These are phyloP conservation scores for Rambutsinella grinnellia DNA, from an alignment of 2,888 invertebrate genomes.

Conservation along the genomic window DNA sequence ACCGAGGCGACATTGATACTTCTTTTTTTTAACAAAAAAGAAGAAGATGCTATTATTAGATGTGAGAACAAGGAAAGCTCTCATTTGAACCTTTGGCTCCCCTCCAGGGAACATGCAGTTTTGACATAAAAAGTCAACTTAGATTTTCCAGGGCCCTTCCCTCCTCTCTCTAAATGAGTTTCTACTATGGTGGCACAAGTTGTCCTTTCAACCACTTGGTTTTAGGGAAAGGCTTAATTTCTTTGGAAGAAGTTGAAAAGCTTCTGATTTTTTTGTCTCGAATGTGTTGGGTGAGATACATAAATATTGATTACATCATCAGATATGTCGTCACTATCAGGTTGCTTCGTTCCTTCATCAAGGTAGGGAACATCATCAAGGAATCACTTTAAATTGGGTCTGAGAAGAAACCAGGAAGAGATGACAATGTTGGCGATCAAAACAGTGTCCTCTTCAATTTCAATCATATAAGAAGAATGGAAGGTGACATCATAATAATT, in stretches of 20 bases:
- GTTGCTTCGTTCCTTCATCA: constrained; percentile 23
- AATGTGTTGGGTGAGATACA: constrained; percentile 22
- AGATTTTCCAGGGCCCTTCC: constrained; percentile 7
- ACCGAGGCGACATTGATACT: constrained; percentile 25
- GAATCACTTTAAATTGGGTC: constrained; percentile 29
- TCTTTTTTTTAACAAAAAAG: too few species aligned
- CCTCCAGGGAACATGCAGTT: too few species aligned
- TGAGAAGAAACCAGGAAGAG: too few species aligned
- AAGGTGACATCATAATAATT: not conserved
- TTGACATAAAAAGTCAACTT: too few species aligned
- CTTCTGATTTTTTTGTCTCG: too few species aligned
- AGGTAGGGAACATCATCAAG: too few species aligned
- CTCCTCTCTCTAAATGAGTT: constrained; percentile 25
- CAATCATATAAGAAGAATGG: not conserved
- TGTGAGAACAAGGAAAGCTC: too few species aligned
- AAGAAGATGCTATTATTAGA: too few species aligned
- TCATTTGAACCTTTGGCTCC: too few species aligned
- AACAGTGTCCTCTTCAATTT: not conserved
- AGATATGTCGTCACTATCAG: constrained; percentile 27
- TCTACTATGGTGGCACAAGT: constrained; percentile 30
- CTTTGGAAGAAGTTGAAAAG: too few species aligned
- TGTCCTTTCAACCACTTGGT: too few species aligned
- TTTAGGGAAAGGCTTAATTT: too few species aligned
- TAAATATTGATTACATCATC: constrained; percentile 42
- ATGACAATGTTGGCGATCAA: constrained; percentile 16